phyloP scores from a whole-genome alignment of 23 tunicate genomes.

The Trididemnum miniatum region DNA sequence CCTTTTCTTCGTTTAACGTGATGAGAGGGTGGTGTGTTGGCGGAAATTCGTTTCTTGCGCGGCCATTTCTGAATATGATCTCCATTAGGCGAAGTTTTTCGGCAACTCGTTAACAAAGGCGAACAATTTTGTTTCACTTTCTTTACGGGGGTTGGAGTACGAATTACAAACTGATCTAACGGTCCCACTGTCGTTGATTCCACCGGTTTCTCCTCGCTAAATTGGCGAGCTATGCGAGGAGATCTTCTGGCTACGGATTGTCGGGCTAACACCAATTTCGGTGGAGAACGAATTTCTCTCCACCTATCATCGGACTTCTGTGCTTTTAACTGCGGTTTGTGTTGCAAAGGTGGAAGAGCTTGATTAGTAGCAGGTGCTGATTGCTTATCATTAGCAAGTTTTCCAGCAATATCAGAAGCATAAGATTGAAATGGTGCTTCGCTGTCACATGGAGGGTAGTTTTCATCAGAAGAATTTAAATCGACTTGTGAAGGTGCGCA shows the following conservation, averaged over 20 bases:
- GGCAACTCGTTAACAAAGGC: not conserved
- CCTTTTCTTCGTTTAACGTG: too few relatives aligned
- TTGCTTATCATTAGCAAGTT: not conserved
- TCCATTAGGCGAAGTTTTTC: slow-evolving; percentile 58
- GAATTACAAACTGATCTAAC: slow-evolving; percentile 44
- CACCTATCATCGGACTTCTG: too few relatives aligned
- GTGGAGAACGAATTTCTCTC: too few relatives aligned
- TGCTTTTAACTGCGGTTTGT: too few relatives aligned
- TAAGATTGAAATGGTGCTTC: not conserved
- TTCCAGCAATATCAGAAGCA: not conserved
- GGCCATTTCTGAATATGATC: slow-evolving; percentile 78
- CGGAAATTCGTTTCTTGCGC: slow-evolving; percentile 44
- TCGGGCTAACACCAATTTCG: not conserved
- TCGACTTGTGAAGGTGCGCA: not conserved
- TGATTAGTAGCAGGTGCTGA: not conserved
- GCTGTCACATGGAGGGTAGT: not conserved
- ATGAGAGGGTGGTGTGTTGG: too few relatives aligned
- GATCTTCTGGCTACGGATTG: not conserved
- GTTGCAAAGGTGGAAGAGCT: not conserved
- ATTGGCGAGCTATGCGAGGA: slow-evolving; percentile 8
- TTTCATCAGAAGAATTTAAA: not conserved
- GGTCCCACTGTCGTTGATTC: slow-evolving; percentile 45
- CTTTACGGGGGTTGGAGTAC: slow-evolving; percentile 51
- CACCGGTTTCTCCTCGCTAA: not conserved
- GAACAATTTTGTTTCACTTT: not conserved